Percentiles rank a stretch among this genome's conserved stretches.
Evolutionary conservation across 2,888 invertebrate species (phyloP).

Genomic region (Hirtodrosophila trivittata): DNA sequence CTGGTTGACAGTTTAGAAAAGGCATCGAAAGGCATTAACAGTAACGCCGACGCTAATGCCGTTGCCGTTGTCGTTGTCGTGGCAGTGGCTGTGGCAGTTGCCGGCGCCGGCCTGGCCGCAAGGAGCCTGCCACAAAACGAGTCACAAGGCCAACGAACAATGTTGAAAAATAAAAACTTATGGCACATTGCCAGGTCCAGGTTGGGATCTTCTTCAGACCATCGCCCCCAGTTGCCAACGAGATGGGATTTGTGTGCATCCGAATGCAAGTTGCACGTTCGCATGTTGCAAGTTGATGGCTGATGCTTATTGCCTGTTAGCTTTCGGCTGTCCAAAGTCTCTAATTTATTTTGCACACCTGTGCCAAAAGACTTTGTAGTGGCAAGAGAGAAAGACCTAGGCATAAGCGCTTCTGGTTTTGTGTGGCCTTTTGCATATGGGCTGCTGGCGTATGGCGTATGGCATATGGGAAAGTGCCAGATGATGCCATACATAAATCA

Average conservation of each 20-base stretch:
- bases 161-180: constrained; percentile 27
- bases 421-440: constrained; percentile 59
- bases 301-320: constrained; percentile 22
- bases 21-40: constrained; percentile 45
- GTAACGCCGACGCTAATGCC: constrained; percentile 9
- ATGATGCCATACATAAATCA: constrained; percentile 60
- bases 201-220: constrained; percentile 14
- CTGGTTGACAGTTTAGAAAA: constrained; percentile 76
- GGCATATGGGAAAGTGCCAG: constrained; percentile 53
- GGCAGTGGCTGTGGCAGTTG: neutral
- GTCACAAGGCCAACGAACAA: constrained; percentile 42
- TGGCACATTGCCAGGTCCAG: constrained; percentile 19
- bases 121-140: constrained; percentile 40
- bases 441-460: constrained; percentile 54
- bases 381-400: constrained; percentile 32
- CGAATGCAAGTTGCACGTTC: neutral
- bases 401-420: constrained; percentile 68
- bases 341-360: constrained; percentile 81
- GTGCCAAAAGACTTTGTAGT: constrained; percentile 37
- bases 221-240: constrained; percentile 41
- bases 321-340: constrained; percentile 41
- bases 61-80: neutral
- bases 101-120: constrained; percentile 4
- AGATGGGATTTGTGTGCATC: constrained; percentile 51
- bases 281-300: constrained; percentile 1